These are phyloP conservation scores for Ectropis grisescens DNA, from an alignment of 1,140 invertebrate species.

Conservation along the genomic window DNA sequence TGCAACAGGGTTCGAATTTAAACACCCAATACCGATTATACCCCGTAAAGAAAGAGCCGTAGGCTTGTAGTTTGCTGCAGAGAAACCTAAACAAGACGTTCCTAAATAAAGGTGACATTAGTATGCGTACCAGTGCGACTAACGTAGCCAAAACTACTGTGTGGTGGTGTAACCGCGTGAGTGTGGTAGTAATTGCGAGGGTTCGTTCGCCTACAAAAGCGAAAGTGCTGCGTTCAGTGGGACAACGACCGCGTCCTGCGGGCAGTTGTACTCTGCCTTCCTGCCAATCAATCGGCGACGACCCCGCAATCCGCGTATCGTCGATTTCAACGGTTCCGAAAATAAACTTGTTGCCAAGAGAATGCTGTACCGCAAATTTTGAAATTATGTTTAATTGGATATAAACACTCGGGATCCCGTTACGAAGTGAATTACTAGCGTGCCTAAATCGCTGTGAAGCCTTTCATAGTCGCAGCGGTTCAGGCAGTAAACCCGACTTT, in stretches of 20 bases:
- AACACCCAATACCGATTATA: no score
- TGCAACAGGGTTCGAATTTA: no score
- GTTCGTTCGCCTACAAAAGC: conserved; percentile 67
- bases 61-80: no score
- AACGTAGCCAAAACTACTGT: conserved; percentile 52
- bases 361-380: no score
- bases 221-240: conserved; percentile 65
- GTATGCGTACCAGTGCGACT: conserved; percentile 52
- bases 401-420: no score
- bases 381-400: no score
- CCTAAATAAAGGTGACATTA: conserved; percentile 42
- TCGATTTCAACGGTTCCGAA: background rate
- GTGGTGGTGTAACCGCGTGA: conserved; percentile 62
- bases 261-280: conserved; percentile 28
- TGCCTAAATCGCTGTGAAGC: no score
- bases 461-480: no score
- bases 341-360: background rate
- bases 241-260: conserved; percentile 64
- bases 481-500: no score
- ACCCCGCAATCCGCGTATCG: conserved; percentile 3
- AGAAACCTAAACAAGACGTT: conserved; percentile 56
- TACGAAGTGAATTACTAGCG: no score
- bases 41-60: no score
- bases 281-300: conserved; percentile 38
- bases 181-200: conserved; percentile 59